Conservation (phyloP, 2,888 invertebrate species). For the Agelastica alni region DNA sequence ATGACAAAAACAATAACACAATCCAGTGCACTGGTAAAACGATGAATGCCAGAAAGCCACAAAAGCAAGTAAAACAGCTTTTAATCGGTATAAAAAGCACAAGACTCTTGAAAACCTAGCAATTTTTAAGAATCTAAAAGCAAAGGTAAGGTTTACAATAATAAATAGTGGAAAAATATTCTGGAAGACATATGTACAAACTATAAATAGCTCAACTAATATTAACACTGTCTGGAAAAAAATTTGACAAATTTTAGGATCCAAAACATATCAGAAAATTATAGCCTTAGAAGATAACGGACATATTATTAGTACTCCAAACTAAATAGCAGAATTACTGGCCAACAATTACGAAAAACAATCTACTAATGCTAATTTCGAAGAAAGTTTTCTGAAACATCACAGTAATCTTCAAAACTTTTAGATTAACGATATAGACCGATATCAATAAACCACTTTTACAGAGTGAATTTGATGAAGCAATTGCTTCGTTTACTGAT, state of each 20-base stretch:
- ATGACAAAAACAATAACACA: neutral
- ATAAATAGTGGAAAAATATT: neutral
- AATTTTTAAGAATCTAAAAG: neutral
- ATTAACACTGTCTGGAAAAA: too few species aligned
- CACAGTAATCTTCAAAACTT: too few species aligned
- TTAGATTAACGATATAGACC: neutral
- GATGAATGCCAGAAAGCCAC: too few species aligned
- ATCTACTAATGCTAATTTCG: neutral
- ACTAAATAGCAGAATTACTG: neutral
- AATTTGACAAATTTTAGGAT: too few species aligned
- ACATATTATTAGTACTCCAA: neutral
- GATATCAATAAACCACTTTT: neutral
- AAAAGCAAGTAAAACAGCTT: neutral
- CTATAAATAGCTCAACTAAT: too few species aligned
- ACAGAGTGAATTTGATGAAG: neutral
- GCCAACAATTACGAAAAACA: neutral
- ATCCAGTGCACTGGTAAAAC: neutral
- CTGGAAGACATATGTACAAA: too few species aligned
- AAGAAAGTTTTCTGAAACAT: neutral
- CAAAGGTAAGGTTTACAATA: neutral
- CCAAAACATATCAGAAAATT: too few species aligned
- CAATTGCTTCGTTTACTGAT: neutral
- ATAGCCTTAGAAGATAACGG: neutral
- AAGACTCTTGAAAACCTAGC: neutral
- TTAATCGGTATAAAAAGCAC: neutral